Evolutionary conservation across 2,113 vertebrate genomes (phyloP).

Genomic region (Chaetodon trifascialis): DNA sequence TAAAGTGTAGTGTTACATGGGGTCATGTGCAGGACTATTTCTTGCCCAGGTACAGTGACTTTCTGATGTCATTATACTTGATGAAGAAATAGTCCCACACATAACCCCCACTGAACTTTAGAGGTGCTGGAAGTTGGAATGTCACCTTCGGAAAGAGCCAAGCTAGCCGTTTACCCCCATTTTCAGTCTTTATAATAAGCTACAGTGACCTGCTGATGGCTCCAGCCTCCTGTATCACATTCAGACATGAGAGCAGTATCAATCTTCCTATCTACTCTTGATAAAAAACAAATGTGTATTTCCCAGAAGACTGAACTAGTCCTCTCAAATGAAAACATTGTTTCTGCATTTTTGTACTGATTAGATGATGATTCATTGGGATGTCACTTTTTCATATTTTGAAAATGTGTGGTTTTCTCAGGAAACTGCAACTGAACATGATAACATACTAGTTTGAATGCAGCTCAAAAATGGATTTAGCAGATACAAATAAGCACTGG

Average conservation of each 20-base stretch:
- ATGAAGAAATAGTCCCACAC: neutral
- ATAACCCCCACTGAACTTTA: neutral
- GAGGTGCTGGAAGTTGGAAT: neutral
- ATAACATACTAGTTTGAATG: neutral
- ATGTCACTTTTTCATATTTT: neutral
- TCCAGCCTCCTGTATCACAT: neutral
- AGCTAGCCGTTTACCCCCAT: neutral
- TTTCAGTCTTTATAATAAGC: neutral
- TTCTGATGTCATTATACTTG: too few relatives aligned
- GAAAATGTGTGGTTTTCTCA: neutral
- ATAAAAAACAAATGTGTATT: neutral
- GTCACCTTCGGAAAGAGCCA: neutral
- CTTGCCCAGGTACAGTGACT: neutral
- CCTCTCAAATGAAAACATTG: neutral
- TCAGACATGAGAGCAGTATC: neutral
- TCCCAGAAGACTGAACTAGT: neutral
- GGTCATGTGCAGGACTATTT: neutral
- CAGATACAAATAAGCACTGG: constrained; percentile 12
- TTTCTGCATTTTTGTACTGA: constrained; percentile 4
- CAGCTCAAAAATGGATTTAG: constrained; percentile 15
- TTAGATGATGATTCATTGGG: neutral
- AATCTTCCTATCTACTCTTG: neutral
- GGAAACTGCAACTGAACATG: neutral
- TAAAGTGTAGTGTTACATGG: neutral
- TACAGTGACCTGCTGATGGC: neutral